Conservation (phyloP, 2,113 vertebrate species). For the Cricetomys ansorgei region DNA sequence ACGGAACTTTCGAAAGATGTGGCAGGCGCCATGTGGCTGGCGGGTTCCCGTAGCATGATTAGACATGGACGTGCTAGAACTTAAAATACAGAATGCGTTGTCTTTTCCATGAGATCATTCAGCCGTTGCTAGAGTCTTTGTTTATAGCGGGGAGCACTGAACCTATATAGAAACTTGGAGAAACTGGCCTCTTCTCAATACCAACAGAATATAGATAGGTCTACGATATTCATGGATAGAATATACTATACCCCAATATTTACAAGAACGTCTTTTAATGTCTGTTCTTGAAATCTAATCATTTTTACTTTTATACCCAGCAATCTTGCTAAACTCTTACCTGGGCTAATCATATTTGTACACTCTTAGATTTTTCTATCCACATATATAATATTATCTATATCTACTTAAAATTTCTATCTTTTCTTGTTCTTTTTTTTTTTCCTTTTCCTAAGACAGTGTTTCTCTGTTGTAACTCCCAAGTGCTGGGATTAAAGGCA, state of each 20-base stretch:
- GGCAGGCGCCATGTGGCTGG: neutral
- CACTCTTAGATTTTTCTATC: neutral
- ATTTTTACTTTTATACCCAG: constrained; percentile 33
- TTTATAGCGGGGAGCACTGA: neutral
- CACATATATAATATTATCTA: neutral
- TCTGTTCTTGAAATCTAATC: neutral
- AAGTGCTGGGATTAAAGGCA: too few species aligned
- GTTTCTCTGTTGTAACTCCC: too few species aligned
- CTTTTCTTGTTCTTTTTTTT: too few species aligned
- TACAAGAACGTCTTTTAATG: constrained; percentile 16
- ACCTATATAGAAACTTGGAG: neutral
- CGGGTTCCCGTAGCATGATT: neutral
- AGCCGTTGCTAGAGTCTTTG: neutral
- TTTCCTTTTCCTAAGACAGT: too few species aligned
- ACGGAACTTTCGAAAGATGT: neutral
- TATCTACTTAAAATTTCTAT: neutral
- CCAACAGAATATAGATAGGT: neutral
- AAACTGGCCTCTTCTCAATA: constrained; percentile 5
- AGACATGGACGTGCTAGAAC: neutral
- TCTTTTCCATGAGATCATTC: neutral
- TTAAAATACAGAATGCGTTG: neutral
- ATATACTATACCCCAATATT: neutral
- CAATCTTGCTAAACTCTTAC: neutral
- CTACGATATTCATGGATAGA: neutral
- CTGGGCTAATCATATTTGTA: constrained; percentile 14